Percentiles rank a stretch among this genome's conserved stretches.
phyloP scores from a whole-genome alignment of 2,888 invertebrate species.

The Charanyca ferruginea region DNA sequence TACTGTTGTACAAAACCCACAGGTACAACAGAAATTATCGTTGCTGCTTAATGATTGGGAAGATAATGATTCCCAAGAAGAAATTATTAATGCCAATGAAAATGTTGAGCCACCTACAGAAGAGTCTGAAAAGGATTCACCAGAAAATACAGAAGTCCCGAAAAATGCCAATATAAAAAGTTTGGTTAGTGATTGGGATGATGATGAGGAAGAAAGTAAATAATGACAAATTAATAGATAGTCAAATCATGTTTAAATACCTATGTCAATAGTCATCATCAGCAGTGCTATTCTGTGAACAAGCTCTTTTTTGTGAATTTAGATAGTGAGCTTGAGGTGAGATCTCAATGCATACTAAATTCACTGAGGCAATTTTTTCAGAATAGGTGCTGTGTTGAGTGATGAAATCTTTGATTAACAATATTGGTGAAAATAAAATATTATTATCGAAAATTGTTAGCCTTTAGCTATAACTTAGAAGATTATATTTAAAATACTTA shows the following conservation, averaged over 20 bases:
- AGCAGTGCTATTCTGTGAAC: too few relatives aligned
- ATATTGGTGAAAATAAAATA: background rate
- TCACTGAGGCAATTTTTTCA: too few relatives aligned
- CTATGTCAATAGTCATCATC: too few relatives aligned
- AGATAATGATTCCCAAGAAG: conserved; percentile 87
- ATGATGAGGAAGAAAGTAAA: conserved; percentile 82
- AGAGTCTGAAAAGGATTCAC: conserved; percentile 24
- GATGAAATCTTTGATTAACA: background rate
- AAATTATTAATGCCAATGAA: conserved; percentile 42
- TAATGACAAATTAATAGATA: conserved; percentile 38
- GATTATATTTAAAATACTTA: conserved; percentile 50
- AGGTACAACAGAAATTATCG: conserved; percentile 79
- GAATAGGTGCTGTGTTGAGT: background rate
- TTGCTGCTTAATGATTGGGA: conserved; percentile 89
- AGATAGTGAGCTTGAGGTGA: too few relatives aligned
- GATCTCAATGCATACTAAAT: too few relatives aligned
- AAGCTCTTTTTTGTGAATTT: too few relatives aligned
- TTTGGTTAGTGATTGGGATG: conserved; percentile 90
- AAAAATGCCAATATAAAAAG: conserved; percentile 84
- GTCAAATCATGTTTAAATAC: conserved; percentile 9
- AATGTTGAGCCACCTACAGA: conserved; percentile 39
- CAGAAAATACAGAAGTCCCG: conserved; percentile 46
- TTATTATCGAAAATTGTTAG: conserved; percentile 8
- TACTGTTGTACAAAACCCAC: conserved; percentile 48
- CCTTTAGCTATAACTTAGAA: conserved; percentile 23